Evolutionary conservation across 1,140 invertebrate species (phyloP), one percentile per base, ranked within the genome.

Genomic region (Pectinophora gossypiella): DNA sequence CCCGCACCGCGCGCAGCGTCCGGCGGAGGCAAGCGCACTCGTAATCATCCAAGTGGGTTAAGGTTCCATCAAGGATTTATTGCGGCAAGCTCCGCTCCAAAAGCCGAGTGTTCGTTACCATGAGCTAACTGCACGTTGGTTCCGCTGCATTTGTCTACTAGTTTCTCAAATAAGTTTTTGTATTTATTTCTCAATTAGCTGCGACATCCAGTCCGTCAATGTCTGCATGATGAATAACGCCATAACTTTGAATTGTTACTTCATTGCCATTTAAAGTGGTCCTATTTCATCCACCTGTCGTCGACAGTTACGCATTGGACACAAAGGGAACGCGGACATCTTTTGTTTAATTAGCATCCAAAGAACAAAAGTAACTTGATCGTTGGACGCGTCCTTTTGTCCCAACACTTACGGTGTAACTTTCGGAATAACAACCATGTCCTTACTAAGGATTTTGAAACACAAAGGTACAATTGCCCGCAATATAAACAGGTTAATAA

Each of bases 21-120:
- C 75, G 73, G 72, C 66, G 73, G 68, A 70, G 68, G 68, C 62
- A 61, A 64, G 65, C 60, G 70, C 64, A 65, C 61, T 76, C 68
- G 84, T 87, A 87, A 87, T 85, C 82, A 84, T 76, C 81, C 80
- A 87, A 87, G 76, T 87, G 75, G 84, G 84, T 87, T 87, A 87
- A 87, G 84, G 84, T 87, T 82, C 59, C 76, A 87, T 68, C 81
- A 87, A 87, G 81, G 84, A 84, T 87, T 87, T 87, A 69, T 87
- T 87, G 84, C 84, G 81, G 84, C 79, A 87, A 85, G 80, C 81
- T 69, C 81, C 81, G 83, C 79, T 86, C 80, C 81, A 82, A 85
- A 84, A 83, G 67, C 66, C 74, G 72, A 79, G 66, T 66, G 67
- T 63, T 78, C 51, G 78, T 84, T 83, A 76, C 77, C 79, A 72